A percentile compares a stretch with the other conserved stretches of the same genome.
Evolutionary conservation across 2,888 invertebrate species (phyloP).

Genomic region (Troides helena): DNA sequence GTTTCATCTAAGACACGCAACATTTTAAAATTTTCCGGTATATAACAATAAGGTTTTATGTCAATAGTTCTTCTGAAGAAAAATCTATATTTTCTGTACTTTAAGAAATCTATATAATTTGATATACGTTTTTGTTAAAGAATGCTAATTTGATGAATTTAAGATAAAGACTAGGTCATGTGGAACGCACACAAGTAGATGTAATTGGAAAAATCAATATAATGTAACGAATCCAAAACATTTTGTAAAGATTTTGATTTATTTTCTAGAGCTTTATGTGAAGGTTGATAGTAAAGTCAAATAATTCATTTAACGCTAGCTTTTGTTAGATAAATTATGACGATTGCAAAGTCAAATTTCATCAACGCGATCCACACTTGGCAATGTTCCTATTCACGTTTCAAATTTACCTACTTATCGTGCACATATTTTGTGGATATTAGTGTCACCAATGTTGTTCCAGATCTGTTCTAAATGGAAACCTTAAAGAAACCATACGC

Average conservation of each 20-base stretch:
- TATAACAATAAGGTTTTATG: too few species aligned
- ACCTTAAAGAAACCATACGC: too few species aligned
- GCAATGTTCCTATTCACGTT: not conserved
- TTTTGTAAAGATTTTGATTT: not conserved
- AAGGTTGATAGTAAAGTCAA: not conserved
- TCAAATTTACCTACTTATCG: not conserved
- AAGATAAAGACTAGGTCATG: not conserved
- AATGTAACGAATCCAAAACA: not conserved
- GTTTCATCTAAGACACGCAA: too few species aligned
- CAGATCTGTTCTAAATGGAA: not conserved
- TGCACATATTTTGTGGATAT: not conserved
- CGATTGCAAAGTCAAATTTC: not conserved
- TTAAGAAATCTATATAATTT: too few species aligned
- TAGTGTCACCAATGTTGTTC: not conserved
- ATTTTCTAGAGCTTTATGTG: too few species aligned
- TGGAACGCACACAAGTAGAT: not conserved
- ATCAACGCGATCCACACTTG: not conserved
- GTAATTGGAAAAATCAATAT: not conserved
- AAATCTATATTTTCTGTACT: too few species aligned
- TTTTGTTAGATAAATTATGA: not conserved
- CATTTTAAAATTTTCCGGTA: too few species aligned
- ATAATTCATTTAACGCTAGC: not conserved
- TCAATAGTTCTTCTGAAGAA: too few species aligned
- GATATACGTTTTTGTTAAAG: too few species aligned
- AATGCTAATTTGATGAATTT: not conserved